Evolutionary conservation across 2,113 vertebrate species (phyloP).

Genomic region (Motacilla tschutschensis): DNA sequence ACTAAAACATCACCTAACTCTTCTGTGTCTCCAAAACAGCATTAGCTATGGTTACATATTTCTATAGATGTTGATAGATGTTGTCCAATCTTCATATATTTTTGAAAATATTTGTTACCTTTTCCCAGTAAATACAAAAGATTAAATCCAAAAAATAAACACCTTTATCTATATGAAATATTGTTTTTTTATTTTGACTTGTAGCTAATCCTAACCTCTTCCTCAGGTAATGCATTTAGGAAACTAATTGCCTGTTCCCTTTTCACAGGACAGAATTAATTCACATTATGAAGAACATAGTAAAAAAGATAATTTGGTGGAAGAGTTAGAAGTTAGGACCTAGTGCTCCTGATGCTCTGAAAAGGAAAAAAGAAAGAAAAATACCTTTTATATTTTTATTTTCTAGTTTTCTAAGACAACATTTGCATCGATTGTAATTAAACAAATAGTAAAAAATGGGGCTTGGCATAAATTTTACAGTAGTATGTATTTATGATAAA

Average conservation of each 20-base stretch:
- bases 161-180: background rate
- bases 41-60: background rate
- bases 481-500: background rate
- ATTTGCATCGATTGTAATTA: background rate
- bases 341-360: background rate
- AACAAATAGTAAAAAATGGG: background rate
- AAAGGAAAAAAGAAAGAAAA: background rate
- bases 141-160: background rate
- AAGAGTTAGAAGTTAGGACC: background rate
- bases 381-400: background rate
- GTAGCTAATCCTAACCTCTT: background rate
- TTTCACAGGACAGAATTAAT: background rate
- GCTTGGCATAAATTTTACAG: background rate
- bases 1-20: background rate
- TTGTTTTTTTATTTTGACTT: background rate
- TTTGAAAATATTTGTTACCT: background rate
- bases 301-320: background rate
- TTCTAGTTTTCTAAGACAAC: background rate
- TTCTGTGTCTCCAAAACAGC: background rate
- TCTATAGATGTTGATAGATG: background rate
- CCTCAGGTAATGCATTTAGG: background rate
- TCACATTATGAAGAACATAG: background rate
- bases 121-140: background rate
- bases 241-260: background rate
- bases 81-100: background rate